These are phyloP conservation scores for Chironomus tepperi DNA, from an alignment of 1,140 invertebrate genomes.

Conservation along the genomic window DNA sequence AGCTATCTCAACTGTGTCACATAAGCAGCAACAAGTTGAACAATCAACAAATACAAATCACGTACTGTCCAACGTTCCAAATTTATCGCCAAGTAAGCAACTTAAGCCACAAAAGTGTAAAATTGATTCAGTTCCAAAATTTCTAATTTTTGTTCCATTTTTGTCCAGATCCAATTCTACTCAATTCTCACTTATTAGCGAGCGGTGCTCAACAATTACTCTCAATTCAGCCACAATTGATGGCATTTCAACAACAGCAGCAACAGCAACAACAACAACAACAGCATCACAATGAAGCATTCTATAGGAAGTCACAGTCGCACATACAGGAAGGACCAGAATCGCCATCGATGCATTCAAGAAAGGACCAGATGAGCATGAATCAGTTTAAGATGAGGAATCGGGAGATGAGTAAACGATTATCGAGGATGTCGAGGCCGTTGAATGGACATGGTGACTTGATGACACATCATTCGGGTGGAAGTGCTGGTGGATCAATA, in stretches of 20 bases:
- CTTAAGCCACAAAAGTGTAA: too few species aligned
- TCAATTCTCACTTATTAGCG: not conserved
- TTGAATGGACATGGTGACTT: constrained; percentile 3
- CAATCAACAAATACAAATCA: constrained; percentile 27
- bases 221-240: constrained; percentile 28
- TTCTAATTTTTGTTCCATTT: not conserved
- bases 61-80: constrained; percentile 14
- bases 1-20: constrained; percentile 33
- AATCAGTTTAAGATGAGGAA: not conserved
- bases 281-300: not conserved
- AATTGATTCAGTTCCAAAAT: too few species aligned
- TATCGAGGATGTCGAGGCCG: not conserved
- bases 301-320: constrained; percentile 26
- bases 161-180: not conserved
- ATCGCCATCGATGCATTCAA: not conserved
- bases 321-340: not conserved
- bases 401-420: not conserved
- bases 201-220: constrained; percentile 28
- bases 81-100: constrained; percentile 25
- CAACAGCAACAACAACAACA: constrained; percentile 30
- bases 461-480: not conserved
- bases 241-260: constrained; percentile 30
- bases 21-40: constrained; percentile 29
- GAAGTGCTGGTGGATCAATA: not conserved
- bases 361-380: not conserved